Evolutionary conservation across 2,113 vertebrate genomes (phyloP).

Genomic region (Tursiops truncatus): DNA sequence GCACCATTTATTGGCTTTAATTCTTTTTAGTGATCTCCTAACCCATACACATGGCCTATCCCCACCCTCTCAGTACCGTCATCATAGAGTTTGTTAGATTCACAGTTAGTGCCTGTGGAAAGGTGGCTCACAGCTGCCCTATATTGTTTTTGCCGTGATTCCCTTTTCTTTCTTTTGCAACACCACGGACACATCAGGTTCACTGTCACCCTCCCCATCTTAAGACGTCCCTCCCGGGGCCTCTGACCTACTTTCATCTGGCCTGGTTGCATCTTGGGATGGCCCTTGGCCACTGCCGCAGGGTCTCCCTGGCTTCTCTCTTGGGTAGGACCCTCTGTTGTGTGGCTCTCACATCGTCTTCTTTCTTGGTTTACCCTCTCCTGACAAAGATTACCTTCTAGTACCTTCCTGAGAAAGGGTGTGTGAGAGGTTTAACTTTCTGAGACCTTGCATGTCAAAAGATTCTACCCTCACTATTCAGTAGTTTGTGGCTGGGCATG

Average conservation of each 20-base stretch:
- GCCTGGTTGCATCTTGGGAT: neutral
- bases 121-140: neutral
- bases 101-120: neutral
- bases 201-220: neutral
- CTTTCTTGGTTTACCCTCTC: neutral
- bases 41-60: no score
- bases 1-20: neutral
- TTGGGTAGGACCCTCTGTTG: neutral
- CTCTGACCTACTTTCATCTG: constrained; percentile 16
- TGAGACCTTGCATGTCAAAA: neutral
- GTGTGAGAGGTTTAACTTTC: neutral
- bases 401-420: neutral
- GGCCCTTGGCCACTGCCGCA: neutral
- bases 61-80: neutral
- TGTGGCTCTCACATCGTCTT: neutral
- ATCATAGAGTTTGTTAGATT: accelerated
- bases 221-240: neutral
- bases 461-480: neutral
- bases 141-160: neutral
- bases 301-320: neutral
- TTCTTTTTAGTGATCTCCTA: neutral
- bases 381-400: neutral
- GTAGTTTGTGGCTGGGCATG: neutral
- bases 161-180: neutral
- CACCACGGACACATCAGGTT: neutral